A percentile compares a stretch with the other conserved stretches of the same genome.
These are phyloP conservation scores for Pentalonia nigronervosa DNA, from an alignment of 1,140 invertebrate species.

Conservation along the genomic window DNA sequence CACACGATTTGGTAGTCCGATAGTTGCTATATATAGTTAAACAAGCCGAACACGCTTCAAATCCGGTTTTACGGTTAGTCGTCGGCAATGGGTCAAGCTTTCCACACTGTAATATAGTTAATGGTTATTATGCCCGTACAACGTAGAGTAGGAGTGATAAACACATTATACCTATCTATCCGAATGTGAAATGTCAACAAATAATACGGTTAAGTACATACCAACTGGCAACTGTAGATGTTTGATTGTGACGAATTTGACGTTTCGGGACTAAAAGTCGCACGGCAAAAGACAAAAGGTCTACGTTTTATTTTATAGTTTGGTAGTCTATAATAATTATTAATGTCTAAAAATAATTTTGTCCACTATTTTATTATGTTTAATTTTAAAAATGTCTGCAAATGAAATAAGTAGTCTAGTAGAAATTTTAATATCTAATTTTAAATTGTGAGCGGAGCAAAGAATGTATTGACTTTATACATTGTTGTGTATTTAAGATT, in stretches of 20 bases:
- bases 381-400: no score
- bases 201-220: background rate
- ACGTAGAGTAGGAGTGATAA: background rate
- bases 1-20: background rate
- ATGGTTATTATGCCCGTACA: background rate
- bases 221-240: background rate
- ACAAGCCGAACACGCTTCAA: background rate
- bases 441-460: no score
- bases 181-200: background rate
- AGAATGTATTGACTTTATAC: no score
- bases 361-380: no score
- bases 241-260: background rate
- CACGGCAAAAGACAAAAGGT: no score
- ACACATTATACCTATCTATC: background rate
- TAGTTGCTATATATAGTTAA: background rate
- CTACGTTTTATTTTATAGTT: background rate
- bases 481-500: no score
- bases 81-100: background rate
- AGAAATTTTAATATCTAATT: no score
- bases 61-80: conserved; percentile 13
- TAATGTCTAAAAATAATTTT: background rate
- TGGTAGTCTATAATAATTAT: background rate
- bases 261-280: background rate
- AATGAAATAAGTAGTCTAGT: no score
- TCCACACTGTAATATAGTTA: background rate